Base-by-base conservation (phyloP, 1,140 invertebrate species). In the Manduca sexta region DNA sequence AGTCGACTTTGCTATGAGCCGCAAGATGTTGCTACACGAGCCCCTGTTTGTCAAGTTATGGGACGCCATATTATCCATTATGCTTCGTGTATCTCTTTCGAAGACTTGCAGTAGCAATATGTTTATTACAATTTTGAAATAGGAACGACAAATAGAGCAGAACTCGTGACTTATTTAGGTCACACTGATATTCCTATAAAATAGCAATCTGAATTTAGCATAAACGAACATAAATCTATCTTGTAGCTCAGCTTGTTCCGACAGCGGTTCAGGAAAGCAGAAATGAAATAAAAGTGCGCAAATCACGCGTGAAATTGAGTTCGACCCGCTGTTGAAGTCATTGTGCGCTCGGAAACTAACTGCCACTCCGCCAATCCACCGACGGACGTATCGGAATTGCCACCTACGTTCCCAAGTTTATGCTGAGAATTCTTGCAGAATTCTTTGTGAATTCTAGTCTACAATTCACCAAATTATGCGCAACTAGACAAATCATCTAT, bases 271-370 rank as follows among this genome's bases (percentile, higher is more conserved):
- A 55, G 56, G 59, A 34, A 59, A 69, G 61, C 75, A 68, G 74
- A 67, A 82, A 77, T 74, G 74, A 69, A 80, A 74, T 78, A 76
- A 76, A 80, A 82, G 72, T 65, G 53, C 59, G 72, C 67, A 80
- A 79, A 81, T 79, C 73, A 81, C 73, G 69, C 76, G 76, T 80
- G 74, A 79, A 83, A 83, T 80, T 79, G 76, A 76, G 64, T 77
- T 77, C 66, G 69, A 70, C 58, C 71, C 66, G 56, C 39, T 44
- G 56, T 64, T 68, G 60, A 67, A 75, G 64, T 69, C 67, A 74
- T 72, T 80, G 66, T 74, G 65, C 57, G 61, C 53, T 52, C 56
- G 60, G 61, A 56, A 65, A 65, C 51, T 62, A 52, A 48, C 51
- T 59, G 69, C 61, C 63, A 65, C 53, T 64, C 55, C 31, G 43